Evolutionary conservation across 1,140 invertebrate species (phyloP).

Genomic region (Drosophila bifasciata): DNA sequence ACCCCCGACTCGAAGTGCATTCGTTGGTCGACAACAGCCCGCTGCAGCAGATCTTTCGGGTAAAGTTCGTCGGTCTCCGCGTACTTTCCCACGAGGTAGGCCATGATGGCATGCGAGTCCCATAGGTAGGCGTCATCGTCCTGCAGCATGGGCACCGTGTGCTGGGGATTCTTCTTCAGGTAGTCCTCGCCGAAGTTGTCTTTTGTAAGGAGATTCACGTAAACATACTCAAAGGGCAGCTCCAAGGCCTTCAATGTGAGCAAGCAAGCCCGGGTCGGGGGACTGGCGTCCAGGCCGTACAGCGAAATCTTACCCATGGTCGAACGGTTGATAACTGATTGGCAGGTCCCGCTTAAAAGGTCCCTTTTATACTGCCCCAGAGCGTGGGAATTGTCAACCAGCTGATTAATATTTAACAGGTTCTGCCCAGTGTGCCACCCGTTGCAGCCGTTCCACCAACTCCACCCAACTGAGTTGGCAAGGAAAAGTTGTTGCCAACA

Average conservation of each 20-base stretch:
- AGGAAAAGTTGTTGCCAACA: no score
- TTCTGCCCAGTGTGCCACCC: no score
- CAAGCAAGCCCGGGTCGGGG: conserved; percentile 84
- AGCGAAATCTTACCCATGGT: conserved; percentile 73
- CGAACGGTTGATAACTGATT: not conserved
- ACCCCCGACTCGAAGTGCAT: conserved; percentile 87
- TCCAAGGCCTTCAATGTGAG: conserved; percentile 84
- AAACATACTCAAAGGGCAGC: conserved; percentile 76
- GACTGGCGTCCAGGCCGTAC: conserved; percentile 75
- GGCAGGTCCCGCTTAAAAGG: no score
- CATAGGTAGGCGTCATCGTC: conserved; percentile 57
- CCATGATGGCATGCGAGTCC: conserved; percentile 83
- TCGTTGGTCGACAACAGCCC: conserved; percentile 85
- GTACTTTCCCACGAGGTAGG: conserved; percentile 72
- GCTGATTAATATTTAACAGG: no score
- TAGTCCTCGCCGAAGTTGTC: conserved; percentile 88
- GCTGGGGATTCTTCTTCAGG: conserved; percentile 77
- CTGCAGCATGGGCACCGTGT: conserved; percentile 72
- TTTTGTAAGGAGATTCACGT: conserved; percentile 86
- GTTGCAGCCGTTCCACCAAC: no score
- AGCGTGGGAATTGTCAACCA: no score
- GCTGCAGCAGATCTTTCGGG: conserved; percentile 49
- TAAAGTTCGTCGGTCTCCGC: conserved; percentile 58
- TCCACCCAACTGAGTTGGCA: no score
- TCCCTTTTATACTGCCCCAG: no score